Conservation (phyloP, 2,113 vertebrate genomes). For the Micronisus gabar region DNA sequence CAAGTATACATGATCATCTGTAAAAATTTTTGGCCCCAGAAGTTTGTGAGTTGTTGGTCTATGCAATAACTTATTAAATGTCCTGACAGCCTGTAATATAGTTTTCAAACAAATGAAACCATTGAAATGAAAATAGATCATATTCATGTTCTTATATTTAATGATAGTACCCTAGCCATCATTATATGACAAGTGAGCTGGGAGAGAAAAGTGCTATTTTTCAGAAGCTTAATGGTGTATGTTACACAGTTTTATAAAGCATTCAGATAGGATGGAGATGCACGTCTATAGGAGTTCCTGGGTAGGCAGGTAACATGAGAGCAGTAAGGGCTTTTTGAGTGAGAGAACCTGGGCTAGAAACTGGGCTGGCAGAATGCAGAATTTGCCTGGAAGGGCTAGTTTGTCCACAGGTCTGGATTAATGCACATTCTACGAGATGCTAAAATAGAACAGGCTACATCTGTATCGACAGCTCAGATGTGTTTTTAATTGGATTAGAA, state of each 20-base stretch:
- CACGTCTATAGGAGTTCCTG: not conserved
- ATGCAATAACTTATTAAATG: not conserved
- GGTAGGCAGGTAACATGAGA: not conserved
- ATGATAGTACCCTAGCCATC: not conserved
- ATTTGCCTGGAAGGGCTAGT: constrained; percentile 31
- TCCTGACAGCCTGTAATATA: constrained; percentile 9
- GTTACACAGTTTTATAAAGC: not conserved
- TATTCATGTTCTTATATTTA: not conserved
- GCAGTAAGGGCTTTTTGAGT: not conserved
- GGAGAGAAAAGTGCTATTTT: not conserved
- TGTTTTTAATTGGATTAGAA: constrained; percentile 67
- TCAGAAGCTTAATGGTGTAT: not conserved
- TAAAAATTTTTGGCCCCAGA: constrained; percentile 1
- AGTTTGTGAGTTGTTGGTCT: not conserved
- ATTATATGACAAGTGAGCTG: not conserved
- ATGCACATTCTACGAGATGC: not conserved
- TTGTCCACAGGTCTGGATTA: not conserved
- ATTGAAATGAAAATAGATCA: constrained; percentile 14
- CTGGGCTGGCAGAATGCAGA: not conserved
- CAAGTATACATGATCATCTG: constrained; percentile 13
- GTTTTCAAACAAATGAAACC: constrained; percentile 9
- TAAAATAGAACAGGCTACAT: constrained; percentile 32
- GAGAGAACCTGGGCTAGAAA: not conserved
- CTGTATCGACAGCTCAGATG: constrained; percentile 52
- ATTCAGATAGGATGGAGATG: not conserved